These are phyloP conservation scores for Muraenolepis orangiensis DNA, from an alignment of 2,797 vertebrate species.

Conservation along the genomic window DNA sequence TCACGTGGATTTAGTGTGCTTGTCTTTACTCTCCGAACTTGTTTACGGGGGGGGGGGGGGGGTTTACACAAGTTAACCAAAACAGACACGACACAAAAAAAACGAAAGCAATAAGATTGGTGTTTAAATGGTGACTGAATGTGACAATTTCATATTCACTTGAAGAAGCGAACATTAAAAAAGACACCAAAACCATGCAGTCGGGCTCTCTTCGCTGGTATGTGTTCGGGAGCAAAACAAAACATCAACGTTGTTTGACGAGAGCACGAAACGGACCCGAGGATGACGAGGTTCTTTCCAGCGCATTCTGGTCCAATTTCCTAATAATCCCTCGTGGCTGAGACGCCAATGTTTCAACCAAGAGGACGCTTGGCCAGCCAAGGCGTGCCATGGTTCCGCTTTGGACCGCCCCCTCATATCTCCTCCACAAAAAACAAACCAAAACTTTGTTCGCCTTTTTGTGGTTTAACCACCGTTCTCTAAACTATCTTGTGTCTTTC, in stretches of 20 bases:
- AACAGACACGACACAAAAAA: no score
- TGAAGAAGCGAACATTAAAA: neutral
- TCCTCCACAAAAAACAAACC: neutral
- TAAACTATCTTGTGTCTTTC: no score
- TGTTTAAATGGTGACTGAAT: neutral
- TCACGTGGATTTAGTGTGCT: neutral
- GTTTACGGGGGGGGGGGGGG: no score
- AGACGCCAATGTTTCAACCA: neutral
- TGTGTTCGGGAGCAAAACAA: no score
- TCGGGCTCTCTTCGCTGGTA: neutral
- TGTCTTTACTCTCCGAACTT: neutral
- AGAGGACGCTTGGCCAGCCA: neutral
- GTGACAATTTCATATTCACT: neutral
- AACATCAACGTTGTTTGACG: neutral
- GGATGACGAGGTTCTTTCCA: neutral
- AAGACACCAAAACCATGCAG: neutral
- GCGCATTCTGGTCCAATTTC: neutral
- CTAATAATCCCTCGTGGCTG: neutral
- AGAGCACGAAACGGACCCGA: neutral
- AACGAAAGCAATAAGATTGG: neutral
- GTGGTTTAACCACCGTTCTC: neutral
- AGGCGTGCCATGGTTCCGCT: neutral
- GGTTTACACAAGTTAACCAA: neutral
- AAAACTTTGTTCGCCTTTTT: neutral
- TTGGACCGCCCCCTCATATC: neutral